These are phyloP conservation scores for Apodemus speciosus DNA, from an alignment of 2,113 vertebrate genomes.

Conservation along the genomic window DNA sequence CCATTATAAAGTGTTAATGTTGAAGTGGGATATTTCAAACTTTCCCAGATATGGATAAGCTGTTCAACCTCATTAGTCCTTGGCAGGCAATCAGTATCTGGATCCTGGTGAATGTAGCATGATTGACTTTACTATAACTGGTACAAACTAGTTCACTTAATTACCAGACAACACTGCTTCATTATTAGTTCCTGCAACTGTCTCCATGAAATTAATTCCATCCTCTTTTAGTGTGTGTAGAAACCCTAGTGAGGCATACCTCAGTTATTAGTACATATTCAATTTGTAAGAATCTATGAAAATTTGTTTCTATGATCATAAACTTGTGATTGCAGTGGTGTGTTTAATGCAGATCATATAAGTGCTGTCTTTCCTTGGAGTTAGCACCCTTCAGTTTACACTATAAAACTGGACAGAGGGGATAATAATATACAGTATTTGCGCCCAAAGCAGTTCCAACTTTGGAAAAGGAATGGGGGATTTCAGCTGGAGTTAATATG, in stretches of 20 bases:
- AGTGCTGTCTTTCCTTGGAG: neutral
- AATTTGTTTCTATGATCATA: neutral
- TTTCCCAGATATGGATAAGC: neutral
- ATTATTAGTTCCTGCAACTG: neutral
- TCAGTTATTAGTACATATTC: neutral
- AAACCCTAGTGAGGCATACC: neutral
- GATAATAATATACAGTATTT: slow-evolving; percentile 1
- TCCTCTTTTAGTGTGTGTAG: neutral
- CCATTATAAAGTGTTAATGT: neutral
- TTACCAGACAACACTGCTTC: neutral
- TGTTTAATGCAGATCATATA: neutral
- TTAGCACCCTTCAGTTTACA: neutral
- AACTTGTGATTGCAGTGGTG: neutral
- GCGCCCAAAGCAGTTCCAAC: neutral
- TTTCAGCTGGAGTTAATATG: neutral
- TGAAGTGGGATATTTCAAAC: neutral
- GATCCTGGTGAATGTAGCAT: neutral
- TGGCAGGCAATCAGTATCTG: neutral
- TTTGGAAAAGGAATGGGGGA: neutral
- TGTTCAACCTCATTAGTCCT: neutral
- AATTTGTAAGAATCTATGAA: neutral
- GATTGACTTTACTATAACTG: neutral
- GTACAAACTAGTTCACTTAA: neutral
- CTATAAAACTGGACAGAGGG: neutral
- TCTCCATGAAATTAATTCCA: neutral